Percentiles rank a stretch among this genome's conserved stretches.
phyloP scores from a whole-genome alignment of 2,113 vertebrate genomes.

The Hemiscyllium ocellatum region DNA sequence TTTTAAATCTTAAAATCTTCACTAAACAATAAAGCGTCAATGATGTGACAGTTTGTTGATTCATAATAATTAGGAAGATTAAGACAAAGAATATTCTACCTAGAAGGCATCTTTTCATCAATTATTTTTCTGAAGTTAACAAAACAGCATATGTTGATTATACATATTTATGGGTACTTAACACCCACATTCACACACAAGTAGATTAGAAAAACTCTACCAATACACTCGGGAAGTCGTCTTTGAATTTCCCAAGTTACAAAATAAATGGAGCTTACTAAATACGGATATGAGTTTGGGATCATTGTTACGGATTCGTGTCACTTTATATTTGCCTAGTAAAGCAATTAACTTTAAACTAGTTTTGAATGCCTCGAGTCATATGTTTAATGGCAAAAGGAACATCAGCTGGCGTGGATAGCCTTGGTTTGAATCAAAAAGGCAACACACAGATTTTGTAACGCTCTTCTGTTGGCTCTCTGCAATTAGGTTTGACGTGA shows the following conservation, averaged over 20 bases:
- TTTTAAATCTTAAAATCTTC: not conserved
- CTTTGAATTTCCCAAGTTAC: not conserved
- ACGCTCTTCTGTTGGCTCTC: not conserved
- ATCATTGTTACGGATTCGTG: not conserved
- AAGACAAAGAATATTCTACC: not conserved
- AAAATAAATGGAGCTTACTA: not conserved
- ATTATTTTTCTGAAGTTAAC: not conserved
- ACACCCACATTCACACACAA: not conserved
- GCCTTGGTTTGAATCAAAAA: not conserved
- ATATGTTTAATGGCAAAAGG: not conserved
- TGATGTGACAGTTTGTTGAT: not conserved
- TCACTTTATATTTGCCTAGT: not conserved
- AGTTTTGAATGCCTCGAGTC: no score
- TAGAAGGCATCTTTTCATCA: not conserved
- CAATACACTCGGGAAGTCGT: not conserved
- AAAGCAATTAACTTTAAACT: not conserved
- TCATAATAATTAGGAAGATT: constrained; percentile 7
- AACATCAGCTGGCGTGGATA: not conserved
- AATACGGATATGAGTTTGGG: not conserved
- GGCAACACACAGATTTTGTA: not conserved
- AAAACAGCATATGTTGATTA: not conserved
- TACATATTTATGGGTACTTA: not conserved
- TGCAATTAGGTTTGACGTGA: not conserved
- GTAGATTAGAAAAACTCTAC: not conserved
- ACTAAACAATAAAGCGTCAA: not conserved